Evolutionary conservation across 2,888 invertebrate genomes (phyloP).

Genomic region (Meliscaeva auricollis): DNA sequence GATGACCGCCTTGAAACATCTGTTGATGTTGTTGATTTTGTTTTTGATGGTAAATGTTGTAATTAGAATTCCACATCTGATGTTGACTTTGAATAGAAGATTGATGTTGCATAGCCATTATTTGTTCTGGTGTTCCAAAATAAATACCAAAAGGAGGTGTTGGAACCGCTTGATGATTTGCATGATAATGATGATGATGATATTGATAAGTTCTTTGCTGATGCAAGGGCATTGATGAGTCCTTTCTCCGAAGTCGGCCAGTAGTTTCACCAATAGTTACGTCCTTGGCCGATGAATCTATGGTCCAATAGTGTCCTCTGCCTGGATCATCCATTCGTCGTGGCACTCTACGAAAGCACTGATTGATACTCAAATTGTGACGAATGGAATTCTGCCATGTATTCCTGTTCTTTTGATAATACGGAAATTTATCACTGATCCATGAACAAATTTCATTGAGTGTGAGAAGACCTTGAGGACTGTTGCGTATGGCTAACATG

Average conservation of each 20-base stretch:
- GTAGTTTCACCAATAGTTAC: slow-evolving; percentile 98
- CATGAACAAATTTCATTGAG: slow-evolving; percentile 98
- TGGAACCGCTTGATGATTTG: slow-evolving; percentile 7
- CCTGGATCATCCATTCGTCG: slow-evolving; percentile 98
- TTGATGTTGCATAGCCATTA: slow-evolving; percentile 49
- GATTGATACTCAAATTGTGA: slow-evolving; percentile 88
- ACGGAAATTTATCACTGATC: slow-evolving; percentile 98
- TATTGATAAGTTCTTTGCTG: slow-evolving; percentile 77
- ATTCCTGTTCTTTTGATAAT: slow-evolving; percentile 97
- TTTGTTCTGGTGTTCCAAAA: slow-evolving; percentile 78
- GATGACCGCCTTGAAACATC: not conserved
- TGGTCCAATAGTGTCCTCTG: slow-evolving; percentile 99
- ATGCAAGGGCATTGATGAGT: slow-evolving; percentile 81
- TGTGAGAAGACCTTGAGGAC: slow-evolving; percentile 95
- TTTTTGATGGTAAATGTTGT: slow-evolving; percentile 40
- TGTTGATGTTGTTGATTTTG: slow-evolving; percentile 33
- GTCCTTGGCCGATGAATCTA: slow-evolving; percentile 97
- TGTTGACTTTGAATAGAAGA: slow-evolving; percentile 37
- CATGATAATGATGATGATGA: slow-evolving; percentile 20
- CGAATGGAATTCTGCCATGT: slow-evolving; percentile 98
- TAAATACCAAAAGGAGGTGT: slow-evolving; percentile 79
- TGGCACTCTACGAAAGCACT: slow-evolving; percentile 97
- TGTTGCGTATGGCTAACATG: slow-evolving; percentile 98
- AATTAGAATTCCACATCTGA: slow-evolving; percentile 50
- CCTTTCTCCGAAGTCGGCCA: slow-evolving; percentile 92